Percentiles rank a stretch among this genome's conserved stretches.
These are phyloP conservation scores for Diacarnus erythraeanus DNA, from an alignment of 37 sponge, comb jelly and placozoan genomes.

Conservation along the genomic window DNA sequence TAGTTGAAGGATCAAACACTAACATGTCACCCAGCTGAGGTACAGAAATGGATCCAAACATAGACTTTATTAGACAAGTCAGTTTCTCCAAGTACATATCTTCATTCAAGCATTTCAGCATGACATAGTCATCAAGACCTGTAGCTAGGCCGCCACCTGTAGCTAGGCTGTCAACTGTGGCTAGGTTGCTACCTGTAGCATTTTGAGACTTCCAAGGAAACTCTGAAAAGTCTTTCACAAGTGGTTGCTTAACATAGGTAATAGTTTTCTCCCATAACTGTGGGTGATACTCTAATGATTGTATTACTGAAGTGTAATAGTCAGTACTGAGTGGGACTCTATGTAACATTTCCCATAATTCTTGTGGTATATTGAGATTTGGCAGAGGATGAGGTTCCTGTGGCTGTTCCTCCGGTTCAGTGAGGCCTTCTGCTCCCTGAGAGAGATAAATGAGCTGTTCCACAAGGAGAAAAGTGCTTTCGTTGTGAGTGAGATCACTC, in stretches of 20 bases:
- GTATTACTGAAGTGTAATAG: conserved; percentile 10
- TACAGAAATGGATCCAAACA: conserved; percentile 5
- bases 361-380: conserved; percentile 1
- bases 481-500: not conserved
- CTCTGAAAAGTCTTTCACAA: not conserved
- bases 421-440: not conserved
- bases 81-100: not conserved
- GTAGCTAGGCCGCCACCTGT: too few relatives aligned
- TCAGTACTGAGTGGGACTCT: conserved; percentile 15
- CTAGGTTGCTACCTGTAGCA: too few relatives aligned
- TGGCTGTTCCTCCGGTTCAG: not conserved
- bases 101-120: conserved; percentile 9
- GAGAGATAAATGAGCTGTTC: conserved; percentile 37
- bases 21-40: conserved; percentile 16
- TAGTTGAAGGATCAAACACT: not conserved
- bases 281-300: not conserved
- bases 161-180: too few relatives aligned
- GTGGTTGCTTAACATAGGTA: not conserved
- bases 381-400: not conserved
- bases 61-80: not conserved
- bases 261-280: conserved; percentile 31
- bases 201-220: conserved; percentile 21
- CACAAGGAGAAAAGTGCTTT: not conserved
- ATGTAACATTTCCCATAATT: conserved; percentile 27
- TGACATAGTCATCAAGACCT: conserved; percentile 43